Evolutionary conservation across 2,888 invertebrate genomes (phyloP), one percentile per base, ranked within the genome.

Genomic region (Malachius bipustulatus): DNA sequence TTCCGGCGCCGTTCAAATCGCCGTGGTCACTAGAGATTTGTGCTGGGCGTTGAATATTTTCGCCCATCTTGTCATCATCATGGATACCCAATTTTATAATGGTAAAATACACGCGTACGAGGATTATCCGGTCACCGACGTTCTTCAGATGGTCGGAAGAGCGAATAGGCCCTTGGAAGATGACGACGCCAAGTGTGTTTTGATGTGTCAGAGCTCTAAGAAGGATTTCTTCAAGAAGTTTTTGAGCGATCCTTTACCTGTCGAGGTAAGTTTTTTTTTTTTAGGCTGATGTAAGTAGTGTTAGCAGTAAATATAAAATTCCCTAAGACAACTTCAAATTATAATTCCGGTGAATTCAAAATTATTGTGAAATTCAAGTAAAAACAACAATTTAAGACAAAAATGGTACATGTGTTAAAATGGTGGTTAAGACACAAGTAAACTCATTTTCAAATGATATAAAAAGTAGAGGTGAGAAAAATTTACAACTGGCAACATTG

Each of bases 171-270:
- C 97, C 0, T 65, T 82, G 4, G 78, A 84, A 39, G 97, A 97
- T 62, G 81, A 88, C 12, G 90, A 93, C 57, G 84, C 93, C 16
- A 83, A 94, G 53, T 94, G 93, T 45, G 91, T 97, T 6, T 73
- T 98, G 3, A 82, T 99, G 74, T 98, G 98, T 62, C 97, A 93
- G 51, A 83, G 82, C 36, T 91, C 94, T 6, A 98, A 97, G 64
- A 97, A 96, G 65, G 93, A 96, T 49, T 96, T 94, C 73, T 97
- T 91, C 67, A 91, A 94, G 57, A 98, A 98, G 61, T 89, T 99
- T 60, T 69, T 98, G 32, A 93, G 90, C 58, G 97, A 98, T 59
- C 93, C 96, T 1, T 62, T 98, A 37, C 97, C 97, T 1, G 82
- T 97, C 0, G 97, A 97, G 70, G 78, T 74, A 44, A 53, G 52